phyloP scores from a whole-genome alignment of 2,113 vertebrate genomes.

The Bos taurus region DNA sequence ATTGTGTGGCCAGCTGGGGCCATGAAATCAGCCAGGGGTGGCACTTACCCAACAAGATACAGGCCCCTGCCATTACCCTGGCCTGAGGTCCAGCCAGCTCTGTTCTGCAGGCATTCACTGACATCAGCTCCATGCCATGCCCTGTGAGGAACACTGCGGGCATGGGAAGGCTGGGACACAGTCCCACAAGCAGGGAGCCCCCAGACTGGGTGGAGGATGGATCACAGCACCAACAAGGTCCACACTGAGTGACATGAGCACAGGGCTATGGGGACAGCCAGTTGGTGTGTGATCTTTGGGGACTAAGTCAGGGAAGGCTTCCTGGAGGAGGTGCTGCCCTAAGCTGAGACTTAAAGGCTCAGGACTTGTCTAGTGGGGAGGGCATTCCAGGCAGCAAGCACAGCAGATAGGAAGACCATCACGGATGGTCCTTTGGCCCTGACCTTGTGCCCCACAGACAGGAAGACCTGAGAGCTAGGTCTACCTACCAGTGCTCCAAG shows the following conservation, averaged over 20 bases:
- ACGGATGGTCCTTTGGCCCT: background rate
- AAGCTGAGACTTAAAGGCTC: background rate
- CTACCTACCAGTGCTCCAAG: background rate
- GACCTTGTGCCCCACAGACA: background rate
- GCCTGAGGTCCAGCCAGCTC: background rate
- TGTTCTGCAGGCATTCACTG: background rate
- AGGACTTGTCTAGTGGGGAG: background rate
- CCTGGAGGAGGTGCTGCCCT: background rate
- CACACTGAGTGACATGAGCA: background rate
- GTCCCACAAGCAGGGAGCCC: background rate
- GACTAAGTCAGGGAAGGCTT: background rate
- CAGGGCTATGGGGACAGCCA: background rate
- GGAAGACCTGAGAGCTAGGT: background rate
- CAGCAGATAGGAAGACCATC: rapidly evolving
- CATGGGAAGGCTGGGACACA: background rate
- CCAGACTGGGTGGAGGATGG: background rate
- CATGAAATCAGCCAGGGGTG: background rate
- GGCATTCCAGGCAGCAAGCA: background rate
- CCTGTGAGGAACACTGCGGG: background rate
- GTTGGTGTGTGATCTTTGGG: background rate
- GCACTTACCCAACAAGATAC: background rate
- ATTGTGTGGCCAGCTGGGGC: background rate
- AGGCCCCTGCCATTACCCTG: background rate
- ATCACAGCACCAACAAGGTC: background rate
- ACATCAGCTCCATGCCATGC: background rate